A percentile compares a stretch with the other conserved stretches of the same genome.
Conservation (phyloP, 2,888 invertebrate genomes). For the Ophioninae sp. region DNA sequence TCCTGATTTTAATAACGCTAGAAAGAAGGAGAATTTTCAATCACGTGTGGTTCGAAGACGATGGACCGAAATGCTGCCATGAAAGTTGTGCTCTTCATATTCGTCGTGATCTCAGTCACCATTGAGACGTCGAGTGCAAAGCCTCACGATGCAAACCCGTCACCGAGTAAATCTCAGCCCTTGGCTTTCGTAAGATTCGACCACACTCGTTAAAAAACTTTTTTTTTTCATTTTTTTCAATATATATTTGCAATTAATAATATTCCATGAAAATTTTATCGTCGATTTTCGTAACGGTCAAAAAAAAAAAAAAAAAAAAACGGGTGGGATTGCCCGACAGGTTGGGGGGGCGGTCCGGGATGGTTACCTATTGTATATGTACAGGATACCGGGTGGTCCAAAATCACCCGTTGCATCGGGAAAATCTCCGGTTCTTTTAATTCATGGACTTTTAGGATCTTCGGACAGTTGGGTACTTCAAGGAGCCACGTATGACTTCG, state of each 20-base stretch:
- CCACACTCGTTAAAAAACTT: not conserved
- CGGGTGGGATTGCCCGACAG: conserved; percentile 62
- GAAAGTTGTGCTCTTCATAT: conserved; percentile 26
- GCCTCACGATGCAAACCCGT: not conserved
- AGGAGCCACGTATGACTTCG: conserved; percentile 68
- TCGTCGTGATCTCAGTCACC: conserved; percentile 52
- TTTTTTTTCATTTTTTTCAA: not conserved
- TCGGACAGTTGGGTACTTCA: conserved; percentile 70
- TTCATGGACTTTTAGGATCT: conserved; percentile 69
- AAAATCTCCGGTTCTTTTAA: conserved; percentile 67
- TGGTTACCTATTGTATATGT: conserved; percentile 68
- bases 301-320: too few species aligned
- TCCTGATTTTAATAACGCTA: not conserved
- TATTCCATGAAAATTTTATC: too few species aligned
- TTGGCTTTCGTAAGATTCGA: conserved; percentile 52
- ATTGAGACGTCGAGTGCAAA: conserved; percentile 35
- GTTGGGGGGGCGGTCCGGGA: conserved; percentile 65
- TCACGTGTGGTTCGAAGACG: conserved; percentile 14
- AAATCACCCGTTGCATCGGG: conserved; percentile 59
- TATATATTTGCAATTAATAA: not conserved
- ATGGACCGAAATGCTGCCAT: conserved; percentile 44
- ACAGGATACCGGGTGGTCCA: conserved; percentile 69
- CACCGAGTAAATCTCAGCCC: not conserved
- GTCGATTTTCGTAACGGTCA: too few species aligned
- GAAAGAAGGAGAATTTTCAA: conserved; percentile 3